Evolutionary conservation across 2,113 vertebrate genomes (phyloP).

Genomic region (Spea bombifrons): DNA sequence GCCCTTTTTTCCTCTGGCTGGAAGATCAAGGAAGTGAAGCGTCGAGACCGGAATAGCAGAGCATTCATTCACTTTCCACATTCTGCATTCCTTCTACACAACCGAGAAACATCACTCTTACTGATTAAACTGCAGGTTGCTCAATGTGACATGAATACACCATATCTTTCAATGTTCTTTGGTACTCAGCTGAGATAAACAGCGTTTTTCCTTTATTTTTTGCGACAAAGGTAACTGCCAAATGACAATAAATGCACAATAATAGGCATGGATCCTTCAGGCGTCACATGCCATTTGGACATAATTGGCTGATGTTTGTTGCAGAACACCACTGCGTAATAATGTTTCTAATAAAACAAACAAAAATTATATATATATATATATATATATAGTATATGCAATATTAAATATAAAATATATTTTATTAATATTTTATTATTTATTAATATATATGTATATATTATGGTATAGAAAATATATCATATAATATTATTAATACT

Average conservation of each 20-base stretch:
- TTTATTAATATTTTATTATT: no score
- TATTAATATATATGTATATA: no score
- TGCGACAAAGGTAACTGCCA: neutral
- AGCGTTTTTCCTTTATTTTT: neutral
- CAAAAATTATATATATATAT: no score
- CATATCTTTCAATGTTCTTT: neutral
- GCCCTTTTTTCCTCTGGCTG: conserved; percentile 3
- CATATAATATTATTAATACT: no score
- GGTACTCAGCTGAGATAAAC: neutral
- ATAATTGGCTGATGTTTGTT: no score
- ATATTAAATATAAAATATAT: no score
- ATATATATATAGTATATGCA: no score
- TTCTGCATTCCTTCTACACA: conserved; percentile 5
- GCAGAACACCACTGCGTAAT: no score
- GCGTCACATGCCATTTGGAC: no score
- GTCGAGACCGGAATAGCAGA: neutral
- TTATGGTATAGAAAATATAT: no score
- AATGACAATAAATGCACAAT: neutral
- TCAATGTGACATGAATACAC: neutral
- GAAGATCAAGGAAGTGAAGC: neutral
- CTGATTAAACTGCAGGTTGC: neutral
- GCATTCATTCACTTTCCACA: neutral
- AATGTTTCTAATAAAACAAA: no score
- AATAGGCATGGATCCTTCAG: no score
- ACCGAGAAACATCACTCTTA: neutral